Percentiles rank a stretch among this genome's conserved stretches.
phyloP scores from a whole-genome alignment of 2,113 vertebrate genomes.

The Oncorhynchus keta region DNA sequence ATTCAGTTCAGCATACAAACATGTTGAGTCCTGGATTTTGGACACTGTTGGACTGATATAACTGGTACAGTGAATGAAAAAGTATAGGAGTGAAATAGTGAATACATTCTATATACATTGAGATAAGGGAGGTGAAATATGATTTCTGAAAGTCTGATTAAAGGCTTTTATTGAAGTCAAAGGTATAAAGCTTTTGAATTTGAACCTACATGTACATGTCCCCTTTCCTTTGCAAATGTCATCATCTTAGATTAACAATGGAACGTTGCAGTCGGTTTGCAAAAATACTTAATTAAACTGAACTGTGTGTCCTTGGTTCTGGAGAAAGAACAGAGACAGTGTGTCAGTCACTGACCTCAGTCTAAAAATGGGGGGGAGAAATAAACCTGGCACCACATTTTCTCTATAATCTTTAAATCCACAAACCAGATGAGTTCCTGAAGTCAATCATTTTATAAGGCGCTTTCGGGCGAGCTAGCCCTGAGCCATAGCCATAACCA shows the following conservation, averaged over 20 bases:
- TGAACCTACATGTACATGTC: constrained; percentile 1
- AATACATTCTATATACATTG: not conserved
- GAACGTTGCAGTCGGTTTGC: not conserved
- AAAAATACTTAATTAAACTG: not conserved
- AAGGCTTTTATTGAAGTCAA: constrained; percentile 38
- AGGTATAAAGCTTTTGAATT: constrained; percentile 24
- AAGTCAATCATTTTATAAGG: not conserved
- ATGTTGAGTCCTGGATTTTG: not conserved
- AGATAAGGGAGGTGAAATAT: constrained; percentile 23
- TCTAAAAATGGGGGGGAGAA: not conserved
- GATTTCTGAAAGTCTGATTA: constrained; percentile 46
- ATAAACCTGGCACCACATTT: not conserved
- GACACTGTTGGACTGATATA: not conserved
- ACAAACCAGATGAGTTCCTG: not conserved
- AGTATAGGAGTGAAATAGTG: not conserved
- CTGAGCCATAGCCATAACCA: not conserved
- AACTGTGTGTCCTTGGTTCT: not conserved
- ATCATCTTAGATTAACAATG: constrained; percentile 1
- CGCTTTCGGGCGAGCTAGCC: not conserved
- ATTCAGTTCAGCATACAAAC: not conserved
- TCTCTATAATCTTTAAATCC: not conserved
- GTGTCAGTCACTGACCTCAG: not conserved
- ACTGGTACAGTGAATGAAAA: not conserved
- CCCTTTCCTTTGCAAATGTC: constrained; percentile 25
- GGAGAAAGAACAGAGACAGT: not conserved